Evolutionary conservation across 2,113 vertebrate genomes (phyloP), one percentile per base, ranked within the genome.

Genomic region (Emydocephalus ijimae): DNA sequence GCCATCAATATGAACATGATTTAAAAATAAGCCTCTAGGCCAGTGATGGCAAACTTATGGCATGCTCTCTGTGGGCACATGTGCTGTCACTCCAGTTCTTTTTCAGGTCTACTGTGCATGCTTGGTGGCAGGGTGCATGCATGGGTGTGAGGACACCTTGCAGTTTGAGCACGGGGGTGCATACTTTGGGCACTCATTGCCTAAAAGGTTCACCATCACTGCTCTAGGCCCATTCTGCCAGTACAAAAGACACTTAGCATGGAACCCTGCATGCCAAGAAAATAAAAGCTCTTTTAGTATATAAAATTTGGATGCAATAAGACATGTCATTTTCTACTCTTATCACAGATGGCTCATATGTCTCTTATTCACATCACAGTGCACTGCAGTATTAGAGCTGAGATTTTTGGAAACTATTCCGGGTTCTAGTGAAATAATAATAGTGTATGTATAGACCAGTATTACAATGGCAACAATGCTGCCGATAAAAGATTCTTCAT

Each of bases 381-480:
- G 48, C 29, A 74, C 92, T 54, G 52, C 89, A 56, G 20, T 86
- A 88, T 54, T 94, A 34, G 92, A 92, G 90, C 85, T 93, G 88
- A 18, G 52, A 48, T 85, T 90, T 95, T 96, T 21, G n/a, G 91
- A n/a, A 94, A 57, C 48, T 50, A 20, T 61, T 91, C 50, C 93
- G 88, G 14, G 95, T 96, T 95, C 61, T 96, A 90, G 92, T 45
- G 87, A 74, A 59, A 88, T 23, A 86, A 69, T 52, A 86, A 59
- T 52, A 81, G 95, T 94, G 88, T 95, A 92, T 93, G 88, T 81
- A 48, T 89, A 95, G 90, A 74, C 92, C 91, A 89, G 91, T 89
- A 34, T 85, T 92, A 88, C 91, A 91, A 95, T 96, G 95, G 90
- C 95, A 92, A 81, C 74, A 81, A 89, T 95, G 93, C 90, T 92